Base-by-base conservation (phyloP, 2,113 vertebrate species). In the Heterochromis multidens region DNA sequence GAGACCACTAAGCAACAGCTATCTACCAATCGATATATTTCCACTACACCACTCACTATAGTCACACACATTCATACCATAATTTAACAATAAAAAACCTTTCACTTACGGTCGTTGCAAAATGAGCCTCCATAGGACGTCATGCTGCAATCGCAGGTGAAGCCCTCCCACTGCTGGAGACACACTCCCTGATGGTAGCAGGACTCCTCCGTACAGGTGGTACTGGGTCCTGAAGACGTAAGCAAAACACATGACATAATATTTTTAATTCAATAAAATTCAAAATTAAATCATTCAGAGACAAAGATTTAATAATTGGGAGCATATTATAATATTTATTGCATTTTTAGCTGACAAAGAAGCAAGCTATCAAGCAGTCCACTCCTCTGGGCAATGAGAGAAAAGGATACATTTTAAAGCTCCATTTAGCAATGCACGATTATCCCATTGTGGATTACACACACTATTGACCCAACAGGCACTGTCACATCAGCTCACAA, bases 91-190 rank as follows among this genome's bases (percentile, higher is more conserved):
- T 4, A 17, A 16, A 57, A 21, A 77, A 14, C 0, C 1, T 5
- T 17, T 21, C 23, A 96, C 96, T 96, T 85, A 96, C 96, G 96
- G 77, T 96, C 96, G 81, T 95, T 96, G 94, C 96, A 96, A 46
- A 95, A 95, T 14, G 96, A 95, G 89, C 96, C 95, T 81, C 95
- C 95, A 62, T 96, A 96, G 94, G 96, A 96, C 95, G 97, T 98
- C 97, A 98, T 98, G 88, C 95, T 97, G 92, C 97, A 98, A 95
- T 98, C 97, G 19, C 97, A 98, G 54, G 96, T 96, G 95, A 97
- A 98, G 95, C 97, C 97, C 77, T 98, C 97, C 97, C 97, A 98
- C 91, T 98, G 97, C 94, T 98, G 97, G 93, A 98, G 95, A 96
- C 97, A 98, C 90, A 98, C 97, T 72, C 97, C 97, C 96, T 97